Percentiles rank a stretch among this genome's conserved stretches.
Evolutionary conservation across 92 coral and sea anemone species (phyloP).

Genomic region (Diadumene lineata): DNA sequence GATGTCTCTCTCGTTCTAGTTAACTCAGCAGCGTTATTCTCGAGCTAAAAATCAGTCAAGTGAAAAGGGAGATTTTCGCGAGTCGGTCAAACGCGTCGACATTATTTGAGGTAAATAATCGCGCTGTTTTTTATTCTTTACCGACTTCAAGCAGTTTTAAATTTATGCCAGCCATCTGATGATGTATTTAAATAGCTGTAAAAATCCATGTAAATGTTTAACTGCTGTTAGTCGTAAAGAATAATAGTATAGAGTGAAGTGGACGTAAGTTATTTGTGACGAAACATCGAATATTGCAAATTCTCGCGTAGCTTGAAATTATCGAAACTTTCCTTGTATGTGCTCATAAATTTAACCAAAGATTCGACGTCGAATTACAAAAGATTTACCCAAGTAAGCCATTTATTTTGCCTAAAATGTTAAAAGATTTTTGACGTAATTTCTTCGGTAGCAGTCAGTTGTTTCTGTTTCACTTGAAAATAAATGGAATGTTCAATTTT

Average conservation of each 20-base stretch:
- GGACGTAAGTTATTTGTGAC: slow-evolving; percentile 4
- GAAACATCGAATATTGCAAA: slow-evolving; percentile 6
- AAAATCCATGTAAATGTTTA: slow-evolving; percentile 93
- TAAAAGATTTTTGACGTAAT: slow-evolving; percentile 17
- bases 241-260: slow-evolving; percentile 75
- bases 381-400: slow-evolving; percentile 40
- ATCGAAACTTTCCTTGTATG: slow-evolving; percentile 29
- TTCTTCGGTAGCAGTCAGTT: slow-evolving; percentile 16
- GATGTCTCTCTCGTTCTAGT: slow-evolving; percentile 27
- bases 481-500: slow-evolving; percentile 37
- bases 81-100: slow-evolving; percentile 21
- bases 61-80: not conserved
- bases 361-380: slow-evolving; percentile 30
- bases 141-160: slow-evolving; percentile 92
- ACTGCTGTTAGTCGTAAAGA: slow-evolving; percentile 70
- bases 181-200: slow-evolving; percentile 98
- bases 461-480: slow-evolving; percentile 18
- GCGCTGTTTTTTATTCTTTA: slow-evolving; percentile 86
- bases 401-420: slow-evolving; percentile 16
- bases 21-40: not conserved
- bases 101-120: slow-evolving; percentile 44
- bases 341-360: slow-evolving; percentile 25
- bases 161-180: slow-evolving; percentile 86
- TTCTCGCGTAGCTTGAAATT: slow-evolving; percentile 28
- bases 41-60: not conserved